Evolutionary conservation across 2,888 invertebrate genomes (phyloP).

Genomic region (Caenorhabditis drosophilae): DNA sequence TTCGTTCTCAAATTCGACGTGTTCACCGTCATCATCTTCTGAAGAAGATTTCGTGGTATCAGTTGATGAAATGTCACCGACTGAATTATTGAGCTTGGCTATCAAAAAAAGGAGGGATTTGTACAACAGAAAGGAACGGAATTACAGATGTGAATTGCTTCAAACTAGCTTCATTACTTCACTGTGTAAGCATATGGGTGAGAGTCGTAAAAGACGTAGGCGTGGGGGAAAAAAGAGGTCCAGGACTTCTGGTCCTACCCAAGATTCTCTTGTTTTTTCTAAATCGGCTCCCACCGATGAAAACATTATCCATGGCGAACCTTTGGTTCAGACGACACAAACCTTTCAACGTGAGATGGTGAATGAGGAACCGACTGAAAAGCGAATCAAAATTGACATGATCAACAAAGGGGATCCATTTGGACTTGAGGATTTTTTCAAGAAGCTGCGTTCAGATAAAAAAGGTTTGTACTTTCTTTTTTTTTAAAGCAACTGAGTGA

Average conservation of each 20-base stretch:
- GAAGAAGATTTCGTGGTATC: conserved; percentile 28
- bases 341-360: conserved; percentile 23
- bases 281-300: conserved; percentile 14
- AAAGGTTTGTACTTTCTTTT: conserved; percentile 32
- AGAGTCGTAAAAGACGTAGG: conserved; percentile 51
- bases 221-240: conserved; percentile 42
- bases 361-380: conserved; percentile 24
- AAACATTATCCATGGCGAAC: conserved; percentile 20
- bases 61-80: conserved; percentile 33
- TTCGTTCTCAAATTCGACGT: conserved; percentile 13
- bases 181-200: conserved; percentile 62
- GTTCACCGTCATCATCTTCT: conserved; percentile 34
- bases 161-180: conserved; percentile 57
- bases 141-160: conserved; percentile 52
- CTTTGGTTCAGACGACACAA: conserved; percentile 33
- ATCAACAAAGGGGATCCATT: conserved; percentile 52
- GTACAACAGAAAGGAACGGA: conserved; percentile 42
- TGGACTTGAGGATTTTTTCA: conserved; percentile 51
- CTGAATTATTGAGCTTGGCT: conserved; percentile 52
- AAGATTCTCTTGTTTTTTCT: conserved; percentile 12
- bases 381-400: conserved; percentile 24
- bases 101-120: conserved; percentile 56
- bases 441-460: conserved; percentile 18
- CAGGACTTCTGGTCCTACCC: too few species aligned
- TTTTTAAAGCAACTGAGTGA: conserved; percentile 1